These are phyloP conservation scores for Indicator maculatus DNA, from an alignment of 2,113 vertebrate species.

Conservation along the genomic window DNA sequence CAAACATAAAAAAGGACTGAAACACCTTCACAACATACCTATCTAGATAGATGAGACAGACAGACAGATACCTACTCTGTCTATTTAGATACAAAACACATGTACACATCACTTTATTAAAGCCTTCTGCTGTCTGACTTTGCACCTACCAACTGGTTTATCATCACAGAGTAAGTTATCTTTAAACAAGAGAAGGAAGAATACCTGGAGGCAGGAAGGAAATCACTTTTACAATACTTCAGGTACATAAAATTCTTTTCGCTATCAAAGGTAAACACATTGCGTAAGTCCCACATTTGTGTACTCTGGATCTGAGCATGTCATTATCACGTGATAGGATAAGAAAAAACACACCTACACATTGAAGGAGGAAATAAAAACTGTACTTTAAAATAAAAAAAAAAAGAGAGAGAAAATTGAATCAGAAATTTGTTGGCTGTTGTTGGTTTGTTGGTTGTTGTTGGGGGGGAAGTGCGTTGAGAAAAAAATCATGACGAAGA, in stretches of 20 bases:
- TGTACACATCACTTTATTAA: not conserved
- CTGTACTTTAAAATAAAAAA: not conserved
- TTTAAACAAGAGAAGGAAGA: slow-evolving; percentile 6
- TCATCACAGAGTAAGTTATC: not conserved
- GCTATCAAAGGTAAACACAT: slow-evolving; percentile 11
- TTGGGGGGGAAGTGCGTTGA: too few species aligned
- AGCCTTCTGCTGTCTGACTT: not conserved
- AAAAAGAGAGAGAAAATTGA: not conserved
- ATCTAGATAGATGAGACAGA: not conserved
- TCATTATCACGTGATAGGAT: not conserved
- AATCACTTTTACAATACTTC: slow-evolving; percentile 32
- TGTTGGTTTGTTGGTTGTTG: not conserved
- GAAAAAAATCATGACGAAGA: not conserved
- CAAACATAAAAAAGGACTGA: not conserved
- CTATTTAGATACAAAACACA: not conserved
- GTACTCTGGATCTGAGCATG: slow-evolving; percentile 12
- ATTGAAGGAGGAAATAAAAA: not conserved
- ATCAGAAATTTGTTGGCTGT: not conserved
- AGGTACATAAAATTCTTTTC: slow-evolving; percentile 37
- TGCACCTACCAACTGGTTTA: slow-evolving; percentile 26
- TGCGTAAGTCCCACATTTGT: not conserved
- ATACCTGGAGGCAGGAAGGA: not conserved
- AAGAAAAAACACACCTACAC: not conserved
- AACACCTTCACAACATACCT: not conserved
- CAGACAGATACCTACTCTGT: not conserved